Base-by-base conservation (phyloP, 30 jellyfish, hydroid and myxozoan genomes). In the Pseudorhiza aurosa region DNA sequence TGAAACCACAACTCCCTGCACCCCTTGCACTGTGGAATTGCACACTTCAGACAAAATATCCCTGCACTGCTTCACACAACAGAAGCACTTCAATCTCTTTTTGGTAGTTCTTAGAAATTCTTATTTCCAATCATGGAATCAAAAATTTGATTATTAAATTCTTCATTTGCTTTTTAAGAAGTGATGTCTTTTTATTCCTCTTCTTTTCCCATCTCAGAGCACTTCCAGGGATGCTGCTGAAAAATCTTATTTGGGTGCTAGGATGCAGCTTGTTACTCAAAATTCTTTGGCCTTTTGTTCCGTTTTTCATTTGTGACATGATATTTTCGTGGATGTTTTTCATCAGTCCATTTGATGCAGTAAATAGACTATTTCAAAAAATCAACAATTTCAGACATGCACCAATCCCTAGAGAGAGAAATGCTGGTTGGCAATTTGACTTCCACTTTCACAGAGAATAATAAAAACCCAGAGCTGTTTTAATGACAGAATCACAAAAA, bases 301-400 rank as follows among this genome's bases (percentile, higher is more conserved):
- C 99, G 2, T 68, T 82, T 42, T 93, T 93, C 83, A 65, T 93
- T 64, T 88, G 91, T 39, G 99, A 93, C 62, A 58, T 96, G 35
- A 73, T 93, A 8, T 86, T 93, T 74, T 93, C 68, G 12, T 93
- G 99, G 99, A 79, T 93, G 96, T 55, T 93, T 22, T 81, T 72
- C 81, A 85, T 93, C 49, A 85, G 99, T 50, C 99, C 99, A 26
- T 93, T 86, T 65, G 97, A 81, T 47, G 99, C 99, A 9, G 32
- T 87, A 5, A 81, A 93, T 50, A 50, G 95, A 26, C 70, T 82
- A 28, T 71, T 62, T 35, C 64, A 57, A 44, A 58, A 95, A 58
- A 51, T 86, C 51, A 40, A 25, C 60, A 18, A 18, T 21, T 14
- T 17, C 21, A 24, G 80, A 47, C 60, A 70, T 15, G 45, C 39